A percentile compares a stretch with the other conserved stretches of the same genome.
phyloP scores from a whole-genome alignment of 2,113 vertebrate genomes.

The Aegithalos caudatus region DNA sequence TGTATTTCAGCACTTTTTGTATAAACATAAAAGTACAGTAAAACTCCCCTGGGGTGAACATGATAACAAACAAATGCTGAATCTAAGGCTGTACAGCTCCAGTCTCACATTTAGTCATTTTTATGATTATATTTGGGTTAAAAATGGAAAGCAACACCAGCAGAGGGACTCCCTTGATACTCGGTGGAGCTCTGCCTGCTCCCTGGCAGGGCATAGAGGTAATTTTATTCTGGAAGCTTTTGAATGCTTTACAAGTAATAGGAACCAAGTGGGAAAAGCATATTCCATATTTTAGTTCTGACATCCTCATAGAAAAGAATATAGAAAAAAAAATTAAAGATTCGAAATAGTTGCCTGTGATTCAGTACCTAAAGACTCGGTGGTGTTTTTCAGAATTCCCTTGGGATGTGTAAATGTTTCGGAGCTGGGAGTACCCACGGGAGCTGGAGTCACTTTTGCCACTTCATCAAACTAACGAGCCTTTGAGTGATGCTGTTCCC shows the following conservation, averaged over 20 bases:
- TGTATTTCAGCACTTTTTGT: constrained; percentile 45
- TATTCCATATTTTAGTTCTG: constrained; percentile 76
- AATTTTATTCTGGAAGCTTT: constrained; percentile 68
- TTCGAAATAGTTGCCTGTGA: constrained; percentile 72
- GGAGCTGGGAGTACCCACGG: constrained; percentile 60
- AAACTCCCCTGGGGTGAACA: constrained; percentile 39
- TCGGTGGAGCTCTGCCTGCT: constrained; percentile 27
- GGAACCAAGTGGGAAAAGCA: constrained; percentile 74
- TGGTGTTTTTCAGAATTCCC: constrained; percentile 74
- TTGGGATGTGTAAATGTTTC: constrained; percentile 69
- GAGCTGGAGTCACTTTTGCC: constrained; percentile 60
- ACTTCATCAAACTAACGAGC: constrained; percentile 83
- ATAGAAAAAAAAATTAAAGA: constrained; percentile 68
- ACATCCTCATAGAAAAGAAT: constrained; percentile 69
- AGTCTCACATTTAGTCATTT: constrained; percentile 72
- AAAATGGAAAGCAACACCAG: constrained; percentile 63
- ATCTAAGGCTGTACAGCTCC: constrained; percentile 37
- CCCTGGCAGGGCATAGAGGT: constrained; percentile 42
- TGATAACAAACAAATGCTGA: constrained; percentile 61
- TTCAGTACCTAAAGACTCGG: constrained; percentile 72
- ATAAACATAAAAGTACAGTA: constrained; percentile 42
- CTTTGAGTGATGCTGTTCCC: constrained; percentile 72
- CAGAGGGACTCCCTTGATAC: constrained; percentile 46
- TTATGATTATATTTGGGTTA: constrained; percentile 63
- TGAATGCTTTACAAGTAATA: constrained; percentile 73